These are phyloP conservation scores for Malthinus flaveolus DNA, from an alignment of 2,888 invertebrate species.

Conservation along the genomic window DNA sequence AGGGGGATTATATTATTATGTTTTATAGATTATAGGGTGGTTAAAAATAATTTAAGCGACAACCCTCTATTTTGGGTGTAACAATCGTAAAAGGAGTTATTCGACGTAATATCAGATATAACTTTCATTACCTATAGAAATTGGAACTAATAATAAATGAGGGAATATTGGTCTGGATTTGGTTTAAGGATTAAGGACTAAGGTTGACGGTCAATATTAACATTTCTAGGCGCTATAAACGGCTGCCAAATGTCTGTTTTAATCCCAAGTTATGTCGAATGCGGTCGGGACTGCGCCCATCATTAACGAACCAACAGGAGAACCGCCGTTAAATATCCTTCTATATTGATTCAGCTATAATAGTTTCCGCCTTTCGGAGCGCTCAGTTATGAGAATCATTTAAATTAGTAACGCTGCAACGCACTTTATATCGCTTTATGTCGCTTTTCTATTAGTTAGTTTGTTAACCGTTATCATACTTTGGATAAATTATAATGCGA, in stretches of 20 bases:
- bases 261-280: constrained; percentile 50
- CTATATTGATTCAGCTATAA: constrained; percentile 40
- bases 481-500: background rate
- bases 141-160: too few species aligned
- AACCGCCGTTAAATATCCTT: constrained; percentile 29
- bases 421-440: constrained; percentile 30
- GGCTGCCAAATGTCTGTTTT: constrained; percentile 48
- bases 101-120: too few species aligned
- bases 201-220: constrained; percentile 50
- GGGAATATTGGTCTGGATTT: constrained; percentile 8
- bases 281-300: constrained; percentile 38
- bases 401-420: constrained; percentile 40
- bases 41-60: too few species aligned
- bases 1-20: too few species aligned
- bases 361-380: constrained; percentile 38
- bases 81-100: too few species aligned
- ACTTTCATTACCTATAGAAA: too few species aligned
- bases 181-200: constrained; percentile 22
- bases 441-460: constrained; percentile 22
- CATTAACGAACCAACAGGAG: constrained; percentile 30
- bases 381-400: constrained; percentile 40
- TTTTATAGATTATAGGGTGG: too few species aligned
- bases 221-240: constrained; percentile 52
- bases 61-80: too few species aligned
- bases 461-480: constrained; percentile 11